Conservation (phyloP, 2,888 invertebrate genomes). For the Dromius quadrimaculatus region DNA sequence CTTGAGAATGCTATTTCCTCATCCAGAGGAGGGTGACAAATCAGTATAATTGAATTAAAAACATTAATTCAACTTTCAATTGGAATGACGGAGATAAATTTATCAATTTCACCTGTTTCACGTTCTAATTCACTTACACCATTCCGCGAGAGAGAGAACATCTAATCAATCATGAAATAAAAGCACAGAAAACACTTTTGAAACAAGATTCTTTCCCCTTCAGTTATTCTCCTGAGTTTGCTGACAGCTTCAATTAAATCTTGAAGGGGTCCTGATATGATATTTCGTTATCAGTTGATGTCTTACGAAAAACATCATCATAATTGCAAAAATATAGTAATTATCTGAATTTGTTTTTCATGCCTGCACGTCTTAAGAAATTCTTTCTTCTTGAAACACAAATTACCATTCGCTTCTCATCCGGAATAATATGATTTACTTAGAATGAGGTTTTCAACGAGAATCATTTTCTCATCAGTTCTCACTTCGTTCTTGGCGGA, state of each 20-base stretch:
- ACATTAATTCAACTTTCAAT: slow-evolving; percentile 28
- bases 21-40: slow-evolving; percentile 7
- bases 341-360: no score
- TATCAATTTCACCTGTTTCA: slow-evolving; percentile 35
- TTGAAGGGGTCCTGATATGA: no score
- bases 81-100: slow-evolving; percentile 29
- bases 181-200: slow-evolving; percentile 33
- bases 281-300: no score
- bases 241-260: no score
- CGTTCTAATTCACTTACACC: slow-evolving; percentile 12
- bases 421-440: no score
- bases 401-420: no score
- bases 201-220: slow-evolving; percentile 22
- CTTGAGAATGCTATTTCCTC: no score
- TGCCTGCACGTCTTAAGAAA: no score
- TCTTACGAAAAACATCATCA: no score
- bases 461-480: slow-evolving; percentile 7
- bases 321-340: no score
- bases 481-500: slow-evolving; percentile 11
- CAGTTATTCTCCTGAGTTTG: slow-evolving; percentile 23
- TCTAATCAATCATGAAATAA: slow-evolving; percentile 36
- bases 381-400: no score
- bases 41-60: slow-evolving; percentile 22
- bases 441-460: no score
- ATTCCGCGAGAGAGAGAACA: slow-evolving; percentile 5